Evolutionary conservation across 2,888 invertebrate genomes (phyloP).

Genomic region (Sympetrum striolatum): DNA sequence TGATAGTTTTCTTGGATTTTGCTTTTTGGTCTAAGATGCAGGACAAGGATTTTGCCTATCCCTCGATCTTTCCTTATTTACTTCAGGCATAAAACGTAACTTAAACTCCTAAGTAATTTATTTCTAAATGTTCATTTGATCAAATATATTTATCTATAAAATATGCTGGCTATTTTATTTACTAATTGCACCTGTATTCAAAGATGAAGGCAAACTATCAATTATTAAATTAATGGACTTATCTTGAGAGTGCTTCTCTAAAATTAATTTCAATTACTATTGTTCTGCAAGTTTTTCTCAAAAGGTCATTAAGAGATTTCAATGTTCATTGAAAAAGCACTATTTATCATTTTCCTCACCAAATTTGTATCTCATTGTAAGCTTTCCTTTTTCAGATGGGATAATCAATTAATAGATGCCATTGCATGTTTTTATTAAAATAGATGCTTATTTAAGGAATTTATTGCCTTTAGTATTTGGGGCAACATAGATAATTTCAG

Average conservation of each 20-base stretch:
- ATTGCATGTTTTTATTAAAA: slow-evolving; percentile 1
- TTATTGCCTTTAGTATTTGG: not conserved
- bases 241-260: not conserved
- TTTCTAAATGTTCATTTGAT: no score
- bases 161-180: not conserved
- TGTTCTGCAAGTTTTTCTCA: no score
- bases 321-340: not conserved
- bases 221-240: not conserved
- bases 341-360: not conserved
- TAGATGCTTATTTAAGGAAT: slow-evolving; percentile 3
- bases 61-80: no score
- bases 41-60: not conserved
- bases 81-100: no score
- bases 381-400: not conserved
- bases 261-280: no score
- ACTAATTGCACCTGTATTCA: not conserved
- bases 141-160: not conserved
- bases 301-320: not conserved
- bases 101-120: no score
- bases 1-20: not conserved
- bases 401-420: not conserved
- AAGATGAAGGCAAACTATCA: not conserved
- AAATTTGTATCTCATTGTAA: not conserved
- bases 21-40: not conserved
- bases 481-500: not conserved